Conservation (phyloP, 2,113 vertebrate species). For the Thalassarche chlororhynchos region DNA sequence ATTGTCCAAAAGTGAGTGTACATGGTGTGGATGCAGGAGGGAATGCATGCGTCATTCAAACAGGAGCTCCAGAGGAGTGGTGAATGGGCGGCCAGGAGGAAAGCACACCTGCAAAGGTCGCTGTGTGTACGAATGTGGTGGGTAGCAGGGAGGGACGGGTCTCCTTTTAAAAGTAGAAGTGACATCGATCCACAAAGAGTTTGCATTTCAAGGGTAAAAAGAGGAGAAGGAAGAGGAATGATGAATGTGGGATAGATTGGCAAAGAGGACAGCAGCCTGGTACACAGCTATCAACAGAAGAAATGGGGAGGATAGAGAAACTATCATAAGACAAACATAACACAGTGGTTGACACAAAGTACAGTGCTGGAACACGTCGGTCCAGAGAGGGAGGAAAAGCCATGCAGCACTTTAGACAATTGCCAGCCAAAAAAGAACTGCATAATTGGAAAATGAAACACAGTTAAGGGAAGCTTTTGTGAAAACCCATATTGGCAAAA, state of each 20-base stretch:
- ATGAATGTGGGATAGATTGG: not conserved
- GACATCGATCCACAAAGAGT: not conserved
- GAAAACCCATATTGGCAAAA: not conserved
- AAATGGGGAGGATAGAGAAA: not conserved
- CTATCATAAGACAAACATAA: not conserved
- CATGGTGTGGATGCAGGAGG: not conserved
- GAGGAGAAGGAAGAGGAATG: not conserved
- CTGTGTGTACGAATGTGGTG: not conserved
- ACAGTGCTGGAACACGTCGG: fast-evolving
- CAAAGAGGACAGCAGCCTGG: not conserved
- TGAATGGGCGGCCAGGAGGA: not conserved
- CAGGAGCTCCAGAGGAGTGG: not conserved
- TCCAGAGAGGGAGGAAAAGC: not conserved
- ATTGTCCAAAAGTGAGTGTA: not conserved
- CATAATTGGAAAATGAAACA: not conserved
- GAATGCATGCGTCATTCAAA: not conserved
- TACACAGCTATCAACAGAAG: not conserved
- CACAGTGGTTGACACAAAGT: not conserved
- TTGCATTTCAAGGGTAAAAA: not conserved
- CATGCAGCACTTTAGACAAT: not conserved
- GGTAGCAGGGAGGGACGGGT: not conserved
- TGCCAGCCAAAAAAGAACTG: not conserved
- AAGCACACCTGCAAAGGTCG: not conserved
- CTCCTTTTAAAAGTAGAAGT: not conserved
- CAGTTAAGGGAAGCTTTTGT: not conserved